phyloP scores from a whole-genome alignment of 2,888 invertebrate species.

The Poecilobothrus nobilitatus region DNA sequence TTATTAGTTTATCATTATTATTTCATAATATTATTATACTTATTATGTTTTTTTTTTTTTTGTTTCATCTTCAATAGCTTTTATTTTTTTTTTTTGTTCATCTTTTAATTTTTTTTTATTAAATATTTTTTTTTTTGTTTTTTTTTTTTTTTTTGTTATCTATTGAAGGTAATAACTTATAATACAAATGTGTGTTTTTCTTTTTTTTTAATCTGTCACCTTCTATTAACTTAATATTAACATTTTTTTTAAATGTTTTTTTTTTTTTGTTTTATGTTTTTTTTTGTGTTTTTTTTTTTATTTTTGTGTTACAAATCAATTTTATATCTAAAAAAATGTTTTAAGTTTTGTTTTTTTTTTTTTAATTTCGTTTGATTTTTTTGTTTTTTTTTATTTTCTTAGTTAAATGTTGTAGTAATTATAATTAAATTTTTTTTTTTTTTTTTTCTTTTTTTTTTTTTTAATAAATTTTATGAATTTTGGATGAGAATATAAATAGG shows the following conservation, averaged over 20 bases:
- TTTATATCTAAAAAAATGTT: constrained; percentile 7
- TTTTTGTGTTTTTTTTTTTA: neutral
- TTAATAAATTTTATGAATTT: neutral
- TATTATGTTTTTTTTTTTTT: constrained; percentile 19
- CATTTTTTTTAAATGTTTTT: neutral
- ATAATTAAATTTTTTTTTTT: neutral
- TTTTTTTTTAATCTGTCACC: constrained; percentile 1
- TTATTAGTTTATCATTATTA: constrained; percentile 12
- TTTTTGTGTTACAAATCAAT: neutral
- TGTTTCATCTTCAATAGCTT: constrained; percentile 17
- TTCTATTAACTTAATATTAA: neutral
- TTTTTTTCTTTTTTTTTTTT: neutral
- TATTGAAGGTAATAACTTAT: constrained; percentile 2
- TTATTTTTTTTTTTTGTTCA: constrained; percentile 16
- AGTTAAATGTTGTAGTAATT: neutral
- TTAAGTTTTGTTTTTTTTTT: neutral
- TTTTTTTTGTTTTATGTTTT: neutral
- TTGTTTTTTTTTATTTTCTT: neutral
- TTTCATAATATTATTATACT: constrained; percentile 14
- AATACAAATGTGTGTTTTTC: neutral
- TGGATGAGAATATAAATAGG: constrained; percentile 6
- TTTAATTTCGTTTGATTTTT: neutral
- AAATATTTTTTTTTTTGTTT: neutral
- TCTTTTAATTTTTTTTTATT: constrained; percentile 13
- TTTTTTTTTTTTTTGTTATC: constrained; percentile 1